Evolutionary conservation across 1,140 invertebrate species (phyloP), one percentile per base, ranked within the genome.

Genomic region (Carcinoscorpius rotundicauda): DNA sequence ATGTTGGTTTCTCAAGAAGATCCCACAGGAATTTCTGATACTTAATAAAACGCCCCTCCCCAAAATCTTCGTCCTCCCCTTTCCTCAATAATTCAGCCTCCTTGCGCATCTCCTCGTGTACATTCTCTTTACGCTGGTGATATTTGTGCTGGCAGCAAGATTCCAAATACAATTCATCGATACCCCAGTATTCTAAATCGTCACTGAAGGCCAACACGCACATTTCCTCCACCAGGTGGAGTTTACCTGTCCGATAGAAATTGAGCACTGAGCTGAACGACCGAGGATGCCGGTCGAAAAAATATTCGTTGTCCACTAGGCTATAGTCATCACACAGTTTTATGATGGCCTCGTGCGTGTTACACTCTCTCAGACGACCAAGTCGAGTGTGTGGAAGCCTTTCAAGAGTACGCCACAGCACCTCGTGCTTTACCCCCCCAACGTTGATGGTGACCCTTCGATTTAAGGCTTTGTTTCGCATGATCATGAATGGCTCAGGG

Each of bases 61-160:
- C 94, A 76, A 97, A 98, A 75, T 97, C 91, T 76, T 98, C 94
- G 76, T 95, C 92, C 74, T 97, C 93, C 5, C 93, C 82, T 76
- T 97, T 89, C 64, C 91, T 79, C 60, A 98, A 80, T 55, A 90
- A 93, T 77, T 98, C 94, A 8, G 93, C 93, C 79, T 98, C 95
- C 77, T 98, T 98, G 58, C 94, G 82, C 89, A 98, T 98, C 78
- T 98, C 95, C 80, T 98, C 95, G 79, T 96, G 92, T 3, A 98
- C 94, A 76, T 97, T 91, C 78, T 98, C 95, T 77, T 97, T 98
- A 65, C 93, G 82, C 79, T 98, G 95, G 78, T 98, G 93, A 78
- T 98, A 98, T 75, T 97, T 97, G 81, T 98, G 94, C 78, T 98
- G 95, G 78, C 95, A 98, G 78, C 95, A 98, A 49, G 91, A 94